A percentile compares a stretch with the other conserved stretches of the same genome.
phyloP scores from a whole-genome alignment of 2,888 invertebrate genomes.

The Clostera curtula region DNA sequence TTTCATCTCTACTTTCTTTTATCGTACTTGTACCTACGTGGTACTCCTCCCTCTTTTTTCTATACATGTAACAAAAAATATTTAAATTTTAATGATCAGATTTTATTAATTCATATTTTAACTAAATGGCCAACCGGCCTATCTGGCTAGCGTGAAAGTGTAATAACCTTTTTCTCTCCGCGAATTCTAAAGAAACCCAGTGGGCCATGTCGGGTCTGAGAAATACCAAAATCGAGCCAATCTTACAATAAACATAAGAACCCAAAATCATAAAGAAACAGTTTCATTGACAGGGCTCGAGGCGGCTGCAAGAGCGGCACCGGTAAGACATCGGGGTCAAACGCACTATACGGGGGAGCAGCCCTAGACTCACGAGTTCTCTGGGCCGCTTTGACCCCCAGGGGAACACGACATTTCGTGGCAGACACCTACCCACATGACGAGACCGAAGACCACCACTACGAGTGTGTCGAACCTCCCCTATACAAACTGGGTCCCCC shows the following conservation, averaged over 20 bases:
- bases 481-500: conserved; percentile 67
- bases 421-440: conserved; percentile 79
- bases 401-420: conserved; percentile 86
- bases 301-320: conserved; percentile 72
- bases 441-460: conserved; percentile 79
- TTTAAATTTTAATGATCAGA: no score
- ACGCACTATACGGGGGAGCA: conserved; percentile 60
- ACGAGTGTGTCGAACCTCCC: conserved; percentile 80
- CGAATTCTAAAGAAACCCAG: no score
- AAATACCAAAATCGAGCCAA: no score
- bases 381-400: conserved; percentile 90
- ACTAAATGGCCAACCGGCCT: no score
- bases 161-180: no score
- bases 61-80: no score
- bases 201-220: no score
- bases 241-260: no score
- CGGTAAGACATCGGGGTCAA: conserved; percentile 68
- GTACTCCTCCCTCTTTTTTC: no score
- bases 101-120: no score
- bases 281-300: conserved; percentile 46
- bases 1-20: conserved; percentile 2
- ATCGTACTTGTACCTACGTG: conserved; percentile 9
- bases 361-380: conserved; percentile 80
- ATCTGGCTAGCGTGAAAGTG: no score
- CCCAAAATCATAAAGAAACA: conserved; percentile 11